phyloP scores from a whole-genome alignment of 2,888 invertebrate species.

The Drosophila emarginata region DNA sequence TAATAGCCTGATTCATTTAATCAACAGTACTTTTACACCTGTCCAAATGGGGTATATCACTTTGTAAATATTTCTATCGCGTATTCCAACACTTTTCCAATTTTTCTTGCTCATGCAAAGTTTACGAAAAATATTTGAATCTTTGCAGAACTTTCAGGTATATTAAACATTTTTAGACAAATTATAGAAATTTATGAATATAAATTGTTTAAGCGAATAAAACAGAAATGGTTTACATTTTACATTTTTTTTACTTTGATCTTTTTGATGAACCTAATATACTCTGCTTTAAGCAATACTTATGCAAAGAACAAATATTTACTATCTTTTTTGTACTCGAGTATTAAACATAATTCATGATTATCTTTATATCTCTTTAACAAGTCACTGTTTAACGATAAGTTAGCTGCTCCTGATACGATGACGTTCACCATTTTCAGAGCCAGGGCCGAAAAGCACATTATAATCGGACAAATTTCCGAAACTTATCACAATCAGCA shows the following conservation, averaged over 20 bases:
- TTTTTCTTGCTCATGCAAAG: too few relatives aligned
- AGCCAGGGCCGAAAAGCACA: slow-evolving; percentile 7
- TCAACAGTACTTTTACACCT: slow-evolving; percentile 1
- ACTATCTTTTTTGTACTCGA: not conserved
- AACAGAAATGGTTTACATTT: too few relatives aligned
- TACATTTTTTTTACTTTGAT: not conserved
- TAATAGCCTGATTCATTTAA: slow-evolving; percentile 11
- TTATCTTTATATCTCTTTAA: slow-evolving; percentile 9
- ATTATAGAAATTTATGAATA: too few relatives aligned
- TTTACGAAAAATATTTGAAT: too few relatives aligned
- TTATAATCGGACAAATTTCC: slow-evolving; percentile 3
- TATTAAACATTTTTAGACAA: too few relatives aligned
- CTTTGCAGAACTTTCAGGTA: too few relatives aligned
- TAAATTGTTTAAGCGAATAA: too few relatives aligned
- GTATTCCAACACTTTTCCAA: too few relatives aligned
- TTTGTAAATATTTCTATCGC: too few relatives aligned
- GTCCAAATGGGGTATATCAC: too few relatives aligned
- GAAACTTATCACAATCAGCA: slow-evolving; percentile 38
- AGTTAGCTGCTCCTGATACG: slow-evolving; percentile 9
- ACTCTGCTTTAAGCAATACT: not conserved
- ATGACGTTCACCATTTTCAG: slow-evolving; percentile 1
- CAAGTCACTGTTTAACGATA: slow-evolving; percentile 2
- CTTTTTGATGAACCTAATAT: not conserved
- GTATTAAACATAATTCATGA: slow-evolving; percentile 8
- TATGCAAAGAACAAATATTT: not conserved